phyloP scores from a whole-genome alignment of 2,113 vertebrate genomes.

The Nothobranchius furzeri region DNA sequence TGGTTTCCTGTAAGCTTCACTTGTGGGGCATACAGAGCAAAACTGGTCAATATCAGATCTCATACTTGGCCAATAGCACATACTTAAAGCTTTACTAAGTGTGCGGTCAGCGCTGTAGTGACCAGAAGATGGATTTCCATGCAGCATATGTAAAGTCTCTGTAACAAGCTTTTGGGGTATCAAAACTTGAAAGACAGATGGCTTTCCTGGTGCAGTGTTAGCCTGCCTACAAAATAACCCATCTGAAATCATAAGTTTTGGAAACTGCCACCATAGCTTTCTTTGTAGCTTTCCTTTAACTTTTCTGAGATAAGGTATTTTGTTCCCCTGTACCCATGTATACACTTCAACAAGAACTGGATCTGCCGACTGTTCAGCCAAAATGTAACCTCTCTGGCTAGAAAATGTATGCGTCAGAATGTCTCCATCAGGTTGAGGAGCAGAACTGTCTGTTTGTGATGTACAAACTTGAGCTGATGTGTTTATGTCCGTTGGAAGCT shows the following conservation, averaged over 20 bases:
- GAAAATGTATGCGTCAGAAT: no score
- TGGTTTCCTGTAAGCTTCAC: no score
- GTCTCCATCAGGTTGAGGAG: background rate
- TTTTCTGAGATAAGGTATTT: background rate
- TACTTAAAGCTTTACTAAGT: background rate
- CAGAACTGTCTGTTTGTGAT: no score
- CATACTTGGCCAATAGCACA: background rate
- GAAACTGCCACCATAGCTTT: slow-evolving; percentile 1
- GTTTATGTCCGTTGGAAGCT: background rate
- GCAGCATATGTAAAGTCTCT: background rate
- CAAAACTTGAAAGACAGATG: background rate
- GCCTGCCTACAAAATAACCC: background rate
- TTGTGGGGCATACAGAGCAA: background rate
- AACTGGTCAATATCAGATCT: slow-evolving; percentile 1
- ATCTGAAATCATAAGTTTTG: background rate
- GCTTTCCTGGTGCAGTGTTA: background rate
- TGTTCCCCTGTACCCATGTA: background rate
- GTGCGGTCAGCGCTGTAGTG: background rate
- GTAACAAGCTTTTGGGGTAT: background rate
- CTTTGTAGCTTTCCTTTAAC: background rate
- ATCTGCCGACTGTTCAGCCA: no score
- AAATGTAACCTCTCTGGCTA: no score
- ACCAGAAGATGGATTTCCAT: background rate
- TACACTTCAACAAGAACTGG: background rate
- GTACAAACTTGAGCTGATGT: no score